These are phyloP conservation scores for Microchirus variegatus DNA, from an alignment of 2,797 vertebrate species.

Conservation along the genomic window DNA sequence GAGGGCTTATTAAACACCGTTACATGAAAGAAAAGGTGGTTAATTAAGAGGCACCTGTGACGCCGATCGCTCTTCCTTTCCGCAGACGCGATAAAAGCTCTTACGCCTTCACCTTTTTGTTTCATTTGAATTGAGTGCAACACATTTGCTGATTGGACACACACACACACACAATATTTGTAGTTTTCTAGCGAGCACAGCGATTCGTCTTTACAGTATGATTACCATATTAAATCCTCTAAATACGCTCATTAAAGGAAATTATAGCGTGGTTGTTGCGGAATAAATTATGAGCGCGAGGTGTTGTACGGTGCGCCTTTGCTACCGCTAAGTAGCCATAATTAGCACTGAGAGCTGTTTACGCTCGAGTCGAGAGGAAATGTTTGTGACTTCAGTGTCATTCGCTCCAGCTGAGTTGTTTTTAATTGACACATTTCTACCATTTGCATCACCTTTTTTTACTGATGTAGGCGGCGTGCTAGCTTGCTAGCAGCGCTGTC, in stretches of 20 bases:
- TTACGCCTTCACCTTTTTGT: conserved; percentile 8
- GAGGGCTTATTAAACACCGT: neutral
- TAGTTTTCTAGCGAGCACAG: conserved; percentile 14
- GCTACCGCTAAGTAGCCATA: neutral
- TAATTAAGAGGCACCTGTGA: conserved; percentile 29
- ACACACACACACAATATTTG: neutral
- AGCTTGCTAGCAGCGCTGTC: too few species aligned
- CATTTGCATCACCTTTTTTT: too few species aligned
- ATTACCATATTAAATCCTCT: conserved; percentile 30
- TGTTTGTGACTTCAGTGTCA: too few species aligned
- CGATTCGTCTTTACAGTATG: conserved; percentile 9
- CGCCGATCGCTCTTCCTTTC: conserved; percentile 16
- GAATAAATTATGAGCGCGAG: conserved; percentile 7
- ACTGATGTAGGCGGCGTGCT: too few species aligned
- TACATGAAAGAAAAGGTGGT: conserved; percentile 41
- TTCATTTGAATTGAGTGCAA: conserved; percentile 6
- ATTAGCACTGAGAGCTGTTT: neutral
- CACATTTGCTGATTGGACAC: conserved; percentile 41
- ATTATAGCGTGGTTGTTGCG: conserved; percentile 14
- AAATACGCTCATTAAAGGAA: conserved; percentile 37
- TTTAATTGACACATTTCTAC: too few species aligned
- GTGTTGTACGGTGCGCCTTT: neutral
- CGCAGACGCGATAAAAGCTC: conserved; percentile 35
- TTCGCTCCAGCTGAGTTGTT: too few species aligned
- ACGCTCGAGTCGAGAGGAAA: too few species aligned